Evolutionary conservation across 2,113 vertebrate species (phyloP).

Genomic region (Hypanus sabinus): DNA sequence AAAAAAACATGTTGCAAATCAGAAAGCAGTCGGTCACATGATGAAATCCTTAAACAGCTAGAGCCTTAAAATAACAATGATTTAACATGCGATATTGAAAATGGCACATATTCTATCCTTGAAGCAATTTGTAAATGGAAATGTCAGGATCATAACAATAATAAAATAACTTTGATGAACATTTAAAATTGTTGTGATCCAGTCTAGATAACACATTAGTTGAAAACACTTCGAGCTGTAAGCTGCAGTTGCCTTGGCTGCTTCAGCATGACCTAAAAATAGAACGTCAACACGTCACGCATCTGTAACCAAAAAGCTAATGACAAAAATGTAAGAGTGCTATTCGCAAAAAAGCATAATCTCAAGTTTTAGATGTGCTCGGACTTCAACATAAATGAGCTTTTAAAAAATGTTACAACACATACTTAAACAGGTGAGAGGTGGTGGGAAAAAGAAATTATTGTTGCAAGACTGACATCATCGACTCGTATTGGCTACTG

Average conservation of each 20-base stretch:
- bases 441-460: no score
- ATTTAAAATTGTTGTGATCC: not conserved
- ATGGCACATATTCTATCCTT: no score
- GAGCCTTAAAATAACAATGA: no score
- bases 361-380: not conserved
- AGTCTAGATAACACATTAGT: not conserved
- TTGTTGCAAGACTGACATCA: not conserved
- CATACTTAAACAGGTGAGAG: not conserved
- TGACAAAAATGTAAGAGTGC: not conserved
- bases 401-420: not conserved
- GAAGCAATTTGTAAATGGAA: no score
- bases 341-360: not conserved
- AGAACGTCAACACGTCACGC: constrained; percentile 7
- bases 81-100: no score
- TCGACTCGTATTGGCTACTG: constrained; percentile 11
- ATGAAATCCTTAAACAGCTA: no score
- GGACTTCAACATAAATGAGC: not conserved
- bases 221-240: not conserved
- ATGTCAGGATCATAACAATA: no score
- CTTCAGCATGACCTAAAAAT: constrained; percentile 23
- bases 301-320: not conserved
- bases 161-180: not conserved
- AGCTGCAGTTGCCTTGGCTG: not conserved
- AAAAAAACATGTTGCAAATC: no score
- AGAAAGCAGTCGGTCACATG: no score